Base-by-base conservation (phyloP, 2,888 invertebrate genomes). In the Euzetes globulus region DNA sequence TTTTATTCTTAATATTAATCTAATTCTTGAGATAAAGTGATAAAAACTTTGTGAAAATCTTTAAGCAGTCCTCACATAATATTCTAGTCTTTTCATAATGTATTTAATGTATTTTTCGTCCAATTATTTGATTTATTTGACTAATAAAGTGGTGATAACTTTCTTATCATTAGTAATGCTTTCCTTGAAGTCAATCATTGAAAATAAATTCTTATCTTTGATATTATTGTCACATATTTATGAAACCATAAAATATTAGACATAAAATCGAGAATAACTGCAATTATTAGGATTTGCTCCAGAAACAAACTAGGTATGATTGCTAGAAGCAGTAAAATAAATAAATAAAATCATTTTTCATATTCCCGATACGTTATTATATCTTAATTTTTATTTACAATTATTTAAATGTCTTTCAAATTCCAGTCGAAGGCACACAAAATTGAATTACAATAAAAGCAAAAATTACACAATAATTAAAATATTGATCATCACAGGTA, bases 361-460 rank as follows among this genome's bases (percentile, higher is more conserved):
- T 52, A 52, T 52, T 52, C 52, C 52, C 52, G 25, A 7, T 52
- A 19, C 9, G 52, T 52, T 52, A 22, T 22, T 11, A 22, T 52
- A 52, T 52, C n/a, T 25, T n/a, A 25, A 22, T 50, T 25, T 52
- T 37, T 65, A 65, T 58, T 58, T 58, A 58, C 13, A 37, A 19
- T 27, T 58, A 58, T 58, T 27, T 22, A 58, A 29, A 25, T 25
- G 22, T 22, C 19, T 58, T 17, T 58, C 22, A 29, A 27, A 29
- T 29, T 55, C 27, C 7, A 19, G n/a, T 70, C 22, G 47, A 70
- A 70, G 70, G 70, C 70, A 70, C 70, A 70, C 70, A 45, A 25
- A 70, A 70, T 47, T 45, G 45, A 47, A 65, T 47, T 70, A 70
- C 70, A 70, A 27, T 27, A 47, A 41, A 70, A 70, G 70, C 70